Evolutionary conservation across 2,888 invertebrate genomes (phyloP).

Genomic region (Norana najaformis): DNA sequence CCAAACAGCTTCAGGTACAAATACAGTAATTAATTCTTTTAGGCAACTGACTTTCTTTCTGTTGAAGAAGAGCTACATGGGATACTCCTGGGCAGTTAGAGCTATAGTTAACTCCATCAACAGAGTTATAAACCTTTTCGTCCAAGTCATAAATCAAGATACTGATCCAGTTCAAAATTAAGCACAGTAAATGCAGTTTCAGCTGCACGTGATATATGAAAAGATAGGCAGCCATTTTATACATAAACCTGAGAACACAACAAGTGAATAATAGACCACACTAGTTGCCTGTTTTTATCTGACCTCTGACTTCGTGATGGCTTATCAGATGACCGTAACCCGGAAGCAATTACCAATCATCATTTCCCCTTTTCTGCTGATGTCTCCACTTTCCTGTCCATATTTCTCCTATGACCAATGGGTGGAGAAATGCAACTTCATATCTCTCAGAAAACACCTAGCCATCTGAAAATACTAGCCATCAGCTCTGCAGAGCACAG

Average conservation of each 20-base stretch:
- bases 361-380: neutral
- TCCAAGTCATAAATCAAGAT: too few species aligned
- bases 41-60: neutral
- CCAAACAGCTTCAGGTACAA: neutral
- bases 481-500: neutral
- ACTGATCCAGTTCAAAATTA: neutral
- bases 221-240: too few species aligned
- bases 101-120: too few species aligned
- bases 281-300: too few species aligned
- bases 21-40: neutral
- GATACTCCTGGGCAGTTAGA: neutral
- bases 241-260: too few species aligned
- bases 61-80: neutral
- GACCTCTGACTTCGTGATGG: too few species aligned
- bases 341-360: neutral
- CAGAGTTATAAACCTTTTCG: too few species aligned
- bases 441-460: neutral
- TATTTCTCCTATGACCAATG: neutral
- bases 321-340: neutral
- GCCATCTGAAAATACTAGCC: too few species aligned
- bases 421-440: neutral
- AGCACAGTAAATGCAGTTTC: neutral
- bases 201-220: neutral
- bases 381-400: neutral
- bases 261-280: too few species aligned